Conservation (phyloP, 1,140 invertebrate genomes). For the Philaenus spumarius region DNA sequence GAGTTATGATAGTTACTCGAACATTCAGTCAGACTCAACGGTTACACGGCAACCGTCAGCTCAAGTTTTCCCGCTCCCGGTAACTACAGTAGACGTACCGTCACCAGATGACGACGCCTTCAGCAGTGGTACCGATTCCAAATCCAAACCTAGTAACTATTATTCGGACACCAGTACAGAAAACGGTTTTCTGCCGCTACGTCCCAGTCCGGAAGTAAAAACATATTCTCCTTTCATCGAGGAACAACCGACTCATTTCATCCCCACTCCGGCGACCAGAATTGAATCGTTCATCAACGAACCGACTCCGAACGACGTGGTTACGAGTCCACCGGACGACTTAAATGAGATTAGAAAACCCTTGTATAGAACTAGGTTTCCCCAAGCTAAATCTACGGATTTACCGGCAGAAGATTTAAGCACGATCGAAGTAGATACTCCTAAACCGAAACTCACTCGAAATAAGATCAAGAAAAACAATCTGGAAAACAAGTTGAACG, state of each 20-base stretch:
- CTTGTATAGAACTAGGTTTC: neutral
- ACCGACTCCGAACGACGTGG: constrained; percentile 6
- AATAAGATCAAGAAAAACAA: too few species aligned
- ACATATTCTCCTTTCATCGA: constrained; percentile 5
- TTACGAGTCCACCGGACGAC: neutral
- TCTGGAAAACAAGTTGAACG: too few species aligned
- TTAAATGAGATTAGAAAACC: constrained; percentile 9
- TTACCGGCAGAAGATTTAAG: too few species aligned
- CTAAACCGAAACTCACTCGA: too few species aligned
- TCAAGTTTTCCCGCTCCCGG: constrained; percentile 19
- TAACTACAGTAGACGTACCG: constrained; percentile 26
- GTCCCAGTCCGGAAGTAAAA: constrained; percentile 7
- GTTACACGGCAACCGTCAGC: neutral
- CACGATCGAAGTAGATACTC: too few species aligned
- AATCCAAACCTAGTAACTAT: too few species aligned
- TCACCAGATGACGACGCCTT: constrained; percentile 9
- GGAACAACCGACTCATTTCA: constrained; percentile 15
- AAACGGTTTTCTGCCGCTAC: neutral
- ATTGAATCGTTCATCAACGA: constrained; percentile 1
- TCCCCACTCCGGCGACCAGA: constrained; percentile 24
- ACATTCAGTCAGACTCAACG: too few species aligned
- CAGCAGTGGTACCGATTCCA: neutral
- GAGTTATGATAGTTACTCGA: too few species aligned
- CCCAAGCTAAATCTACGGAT: too few species aligned
- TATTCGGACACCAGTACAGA: too few species aligned